Evolutionary conservation across 2,113 vertebrate genomes (phyloP).

Genomic region (Mustela nigripes): DNA sequence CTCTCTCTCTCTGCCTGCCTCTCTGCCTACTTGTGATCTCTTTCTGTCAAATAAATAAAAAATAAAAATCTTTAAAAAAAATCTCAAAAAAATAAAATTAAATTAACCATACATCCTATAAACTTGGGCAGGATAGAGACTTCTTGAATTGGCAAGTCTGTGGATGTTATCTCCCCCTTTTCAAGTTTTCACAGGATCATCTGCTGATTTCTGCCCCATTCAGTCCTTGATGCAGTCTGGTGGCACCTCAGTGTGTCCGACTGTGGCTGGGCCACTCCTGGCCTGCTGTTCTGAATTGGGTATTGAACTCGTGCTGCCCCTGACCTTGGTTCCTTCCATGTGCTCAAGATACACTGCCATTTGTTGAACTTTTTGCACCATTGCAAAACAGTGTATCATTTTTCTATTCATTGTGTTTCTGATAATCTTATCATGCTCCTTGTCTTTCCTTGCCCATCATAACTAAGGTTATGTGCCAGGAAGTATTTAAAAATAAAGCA

Average conservation of each 20-base stretch:
- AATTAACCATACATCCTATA: not conserved
- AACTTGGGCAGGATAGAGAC: not conserved
- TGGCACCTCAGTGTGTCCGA: not conserved
- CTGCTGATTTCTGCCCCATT: not conserved
- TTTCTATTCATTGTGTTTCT: constrained; percentile 39
- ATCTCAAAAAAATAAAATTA: too few species aligned
- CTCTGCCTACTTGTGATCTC: too few species aligned
- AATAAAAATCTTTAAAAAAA: too few species aligned
- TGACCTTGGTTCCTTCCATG: not conserved
- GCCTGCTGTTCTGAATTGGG: not conserved
- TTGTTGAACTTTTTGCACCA: not conserved
- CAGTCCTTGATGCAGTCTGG: not conserved
- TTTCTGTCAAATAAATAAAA: too few species aligned
- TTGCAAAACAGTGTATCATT: not conserved
- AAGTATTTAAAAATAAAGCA: not conserved
- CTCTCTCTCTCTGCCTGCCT: too few species aligned
- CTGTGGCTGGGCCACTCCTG: not conserved
- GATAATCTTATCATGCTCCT: not conserved
- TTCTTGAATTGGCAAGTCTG: not conserved
- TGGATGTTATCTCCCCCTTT: not conserved
- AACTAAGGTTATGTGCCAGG: not conserved
- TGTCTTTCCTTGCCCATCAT: not conserved
- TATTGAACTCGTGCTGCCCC: not conserved
- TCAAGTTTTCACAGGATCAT: not conserved
- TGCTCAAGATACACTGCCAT: not conserved